Percentiles rank a stretch among this genome's conserved stretches.
Evolutionary conservation across 2,888 invertebrate species (phyloP).

Genomic region (Orthosia cruda): DNA sequence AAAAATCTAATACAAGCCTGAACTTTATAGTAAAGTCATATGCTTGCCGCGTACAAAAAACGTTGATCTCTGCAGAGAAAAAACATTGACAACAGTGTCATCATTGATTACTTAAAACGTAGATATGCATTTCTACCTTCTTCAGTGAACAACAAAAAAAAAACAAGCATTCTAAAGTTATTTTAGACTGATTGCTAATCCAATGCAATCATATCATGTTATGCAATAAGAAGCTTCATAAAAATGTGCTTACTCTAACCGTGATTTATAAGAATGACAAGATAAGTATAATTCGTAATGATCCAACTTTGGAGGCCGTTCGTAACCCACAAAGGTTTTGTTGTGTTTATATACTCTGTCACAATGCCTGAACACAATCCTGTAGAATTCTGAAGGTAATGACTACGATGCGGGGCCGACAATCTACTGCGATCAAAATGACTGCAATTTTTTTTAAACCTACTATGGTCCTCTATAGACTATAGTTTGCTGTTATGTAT

Average conservation of each 20-base stretch:
- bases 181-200: not conserved
- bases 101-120: not conserved
- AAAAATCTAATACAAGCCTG: not conserved
- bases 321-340: constrained; percentile 57
- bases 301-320: constrained; percentile 59
- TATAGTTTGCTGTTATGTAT: not conserved
- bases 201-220: not conserved
- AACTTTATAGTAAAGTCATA: too few relatives aligned
- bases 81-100: not conserved
- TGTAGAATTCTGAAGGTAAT: constrained; percentile 45
- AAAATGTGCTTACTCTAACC: not conserved
- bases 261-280: constrained; percentile 21
- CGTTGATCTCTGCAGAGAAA: not conserved
- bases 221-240: too few relatives aligned
- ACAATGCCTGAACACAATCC: constrained; percentile 67
- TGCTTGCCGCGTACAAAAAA: not conserved
- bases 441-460: constrained; percentile 5
- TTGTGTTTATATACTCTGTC: constrained; percentile 60
- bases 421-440: constrained; percentile 5
- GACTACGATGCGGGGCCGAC: not conserved
- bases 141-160: not conserved
- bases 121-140: not conserved
- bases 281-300: constrained; percentile 30
- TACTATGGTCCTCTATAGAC: not conserved
- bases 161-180: not conserved